Base-by-base conservation (phyloP, 2,888 invertebrate genomes). In the Nemurella pictetii region DNA sequence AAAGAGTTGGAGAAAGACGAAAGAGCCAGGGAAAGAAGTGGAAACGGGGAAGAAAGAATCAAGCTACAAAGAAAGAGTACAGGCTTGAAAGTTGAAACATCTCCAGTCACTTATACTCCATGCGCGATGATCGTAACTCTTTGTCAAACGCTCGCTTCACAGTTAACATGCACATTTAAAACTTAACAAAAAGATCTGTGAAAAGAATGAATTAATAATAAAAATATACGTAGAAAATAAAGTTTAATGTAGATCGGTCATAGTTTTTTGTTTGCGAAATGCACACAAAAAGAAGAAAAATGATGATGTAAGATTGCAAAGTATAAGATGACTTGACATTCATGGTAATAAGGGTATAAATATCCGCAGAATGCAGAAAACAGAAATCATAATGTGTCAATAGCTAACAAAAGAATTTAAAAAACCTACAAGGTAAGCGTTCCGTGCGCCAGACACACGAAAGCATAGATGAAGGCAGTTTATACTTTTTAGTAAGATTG, bases 1-100 rank as follows among this genome's bases (percentile, higher is more conserved):
- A 30, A 83, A 82, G 84, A 85, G n/a, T n/a, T n/a, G n/a, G n/a
- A 74, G 75, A 73, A 36, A 30, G 72, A 84, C 0, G 82, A 27
- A 84, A 81, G n/a, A n/a, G n/a, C n/a, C n/a, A 77, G 83, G 27
- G 74, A 26, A 35, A 73, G 35, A 74, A 73, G 83, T 15, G 55
- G 55, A 55, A 55, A 12, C 2, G 55, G 55, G 20, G 55, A 55
- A 55, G 80, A 85, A 73, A 80, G 85, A 78, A 83, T 74, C 29
- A 85, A 85, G 85, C 85, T 73, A 85, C 78, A 78, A 9, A 78
- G 78, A 27, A 27, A 15, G 29, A 27, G 29, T 29, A 30, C 25
- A 77, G 27, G 26, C 25, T 26, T 15, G 5, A 3, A 15, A 77
- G 77, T 77, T n/a, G 80, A 80, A 30, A 15, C 80, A 80, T 80